A percentile compares a stretch with the other conserved stretches of the same genome.
These are phyloP conservation scores for Chrysogorgia sp. DNA, from an alignment of 92 coral and sea anemone genomes.

Conservation along the genomic window DNA sequence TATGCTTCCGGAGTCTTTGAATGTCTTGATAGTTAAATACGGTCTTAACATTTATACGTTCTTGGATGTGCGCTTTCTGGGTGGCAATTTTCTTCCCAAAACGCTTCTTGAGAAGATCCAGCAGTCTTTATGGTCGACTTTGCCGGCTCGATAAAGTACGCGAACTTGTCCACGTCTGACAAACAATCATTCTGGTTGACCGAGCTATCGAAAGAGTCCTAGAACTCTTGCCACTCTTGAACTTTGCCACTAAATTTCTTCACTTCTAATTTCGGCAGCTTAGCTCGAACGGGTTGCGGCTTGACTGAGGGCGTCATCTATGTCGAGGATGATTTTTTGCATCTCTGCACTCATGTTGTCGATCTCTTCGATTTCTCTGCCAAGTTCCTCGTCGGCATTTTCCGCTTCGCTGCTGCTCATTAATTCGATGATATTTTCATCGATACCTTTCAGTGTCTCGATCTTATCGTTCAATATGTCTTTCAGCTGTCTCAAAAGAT, in stretches of 20 bases:
- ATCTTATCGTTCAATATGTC: constrained; percentile 40
- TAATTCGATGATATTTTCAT: constrained; percentile 37
- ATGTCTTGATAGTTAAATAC: constrained; percentile 59
- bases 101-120: constrained; percentile 47
- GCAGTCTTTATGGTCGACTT: no score
- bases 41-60: constrained; percentile 33
- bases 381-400: constrained; percentile 20
- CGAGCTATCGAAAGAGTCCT: constrained; percentile 61
- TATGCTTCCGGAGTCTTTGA: constrained; percentile 41
- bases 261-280: no score
- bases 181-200: constrained; percentile 45
- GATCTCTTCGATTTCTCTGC: constrained; percentile 18
- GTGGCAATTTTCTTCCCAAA: constrained; percentile 58
- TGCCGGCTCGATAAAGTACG: constrained; percentile 53
- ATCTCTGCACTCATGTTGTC: background rate
- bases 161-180: no score
- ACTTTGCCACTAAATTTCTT: no score
- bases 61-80: constrained; percentile 62
- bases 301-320: background rate
- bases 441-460: constrained; percentile 23
- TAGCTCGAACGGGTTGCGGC: no score
- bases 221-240: constrained; percentile 71
- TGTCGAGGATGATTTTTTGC: background rate
- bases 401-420: constrained; percentile 35
- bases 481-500: constrained; percentile 10